Percentiles rank a stretch among this genome's conserved stretches.
Conservation (phyloP, 2,797 vertebrate species). For the Denticeps clupeoides region DNA sequence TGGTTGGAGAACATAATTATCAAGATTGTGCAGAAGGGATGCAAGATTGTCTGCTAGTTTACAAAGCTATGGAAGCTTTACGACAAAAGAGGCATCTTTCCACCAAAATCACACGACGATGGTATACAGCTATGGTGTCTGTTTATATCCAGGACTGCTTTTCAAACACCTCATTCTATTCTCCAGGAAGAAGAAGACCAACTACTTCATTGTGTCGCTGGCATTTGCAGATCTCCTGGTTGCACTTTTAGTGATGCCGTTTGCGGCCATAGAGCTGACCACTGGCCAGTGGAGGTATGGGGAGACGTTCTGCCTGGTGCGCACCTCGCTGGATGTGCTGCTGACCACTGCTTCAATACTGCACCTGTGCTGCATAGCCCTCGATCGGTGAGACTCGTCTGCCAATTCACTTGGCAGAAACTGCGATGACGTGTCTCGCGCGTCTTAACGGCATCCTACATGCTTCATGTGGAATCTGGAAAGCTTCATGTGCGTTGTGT, state of each 20-base stretch:
- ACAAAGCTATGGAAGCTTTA: no score
- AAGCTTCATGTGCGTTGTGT: no score
- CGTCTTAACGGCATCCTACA: no score
- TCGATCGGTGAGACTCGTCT: constrained; percentile 53
- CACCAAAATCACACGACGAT: no score
- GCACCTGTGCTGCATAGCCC: constrained; percentile 69
- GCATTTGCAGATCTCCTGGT: constrained; percentile 67
- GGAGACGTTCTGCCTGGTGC: constrained; percentile 64
- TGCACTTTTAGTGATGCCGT: constrained; percentile 66
- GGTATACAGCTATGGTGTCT: no score
- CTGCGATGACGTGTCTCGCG: no score
- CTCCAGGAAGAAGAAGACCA: constrained; percentile 67
- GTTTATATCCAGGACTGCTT: no score
- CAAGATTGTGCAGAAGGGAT: not conserved
- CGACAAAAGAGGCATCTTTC: no score
- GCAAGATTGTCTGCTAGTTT: not conserved
- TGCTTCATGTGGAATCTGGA: no score
- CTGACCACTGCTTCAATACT: constrained; percentile 67
- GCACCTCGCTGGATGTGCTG: constrained; percentile 66
- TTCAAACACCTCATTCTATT: no score
- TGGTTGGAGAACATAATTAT: not conserved
- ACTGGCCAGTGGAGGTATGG: constrained; percentile 62
- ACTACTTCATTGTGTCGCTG: constrained; percentile 70
- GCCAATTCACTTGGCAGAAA: not conserved
- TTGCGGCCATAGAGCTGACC: constrained; percentile 64